Base-by-base conservation (phyloP, 2,888 invertebrate genomes). In the Drosophila conformis region DNA sequence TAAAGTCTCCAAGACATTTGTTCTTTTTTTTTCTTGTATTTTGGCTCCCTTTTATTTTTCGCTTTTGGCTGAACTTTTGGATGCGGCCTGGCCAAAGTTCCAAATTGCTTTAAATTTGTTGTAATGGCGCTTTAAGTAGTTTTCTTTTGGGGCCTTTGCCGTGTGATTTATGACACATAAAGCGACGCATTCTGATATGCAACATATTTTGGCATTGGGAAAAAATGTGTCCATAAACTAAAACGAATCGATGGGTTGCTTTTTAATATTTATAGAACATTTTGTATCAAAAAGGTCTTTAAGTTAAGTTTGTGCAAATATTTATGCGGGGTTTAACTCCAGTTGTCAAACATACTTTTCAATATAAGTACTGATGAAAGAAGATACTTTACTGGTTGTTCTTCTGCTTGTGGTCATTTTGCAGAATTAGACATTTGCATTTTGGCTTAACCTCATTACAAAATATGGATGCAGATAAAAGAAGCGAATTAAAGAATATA, bases 1-100 rank as follows among this genome's bases (percentile, higher is more conserved):
- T 87, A 87, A 90, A 87, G 89, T 90, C 90, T 87, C 87, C 89
- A 84, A 90, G 89, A 87, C 90, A 87, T 90, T 87, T 90, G 89
- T 90, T 86, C 70, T 82, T 76, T 69, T 72, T 72, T n/a, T 57
- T 13, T n/a, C 53, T 27, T 46, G 38, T 69, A 13, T 65, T 54
- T 56, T 31, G 52, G 52, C 33, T 57, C 46, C 68, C 59, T 69
- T 57, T 61, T 31, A 11, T 42, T 53, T 63, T 68, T 40, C 61
- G 42, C 40, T 76, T 87, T 87, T 83, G 81, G 75, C 82, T 63
- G 67, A 83, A 85, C 73, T 90, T 73, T 73, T 69, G 69, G 66
- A 58, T 67, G 74, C 31, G 69, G 21, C 42, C 70, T 75, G 59
- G 62, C 65, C 87, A 74, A 78, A 90, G 77, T 82, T 87, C 78